Percentiles rank a stretch among this genome's conserved stretches.
phyloP scores from a whole-genome alignment of 2,113 vertebrate species.

The Panthera tigris region DNA sequence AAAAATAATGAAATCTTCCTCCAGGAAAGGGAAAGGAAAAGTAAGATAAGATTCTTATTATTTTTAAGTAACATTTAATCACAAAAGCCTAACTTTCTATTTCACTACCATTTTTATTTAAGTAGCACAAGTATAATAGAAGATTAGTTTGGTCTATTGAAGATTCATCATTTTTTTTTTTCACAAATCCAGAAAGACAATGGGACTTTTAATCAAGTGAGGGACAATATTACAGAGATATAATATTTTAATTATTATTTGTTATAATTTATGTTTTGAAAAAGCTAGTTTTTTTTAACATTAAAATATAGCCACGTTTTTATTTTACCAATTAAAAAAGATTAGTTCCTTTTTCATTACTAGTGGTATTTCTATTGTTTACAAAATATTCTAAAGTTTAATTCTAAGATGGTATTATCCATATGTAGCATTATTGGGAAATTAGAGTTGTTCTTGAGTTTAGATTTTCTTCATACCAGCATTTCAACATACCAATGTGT shows the following conservation, averaged over 20 bases:
- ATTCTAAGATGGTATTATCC: neutral
- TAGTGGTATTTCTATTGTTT: neutral
- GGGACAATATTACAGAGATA: neutral
- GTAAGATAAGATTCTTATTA: neutral
- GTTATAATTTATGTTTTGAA: conserved; percentile 17
- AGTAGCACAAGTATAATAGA: neutral
- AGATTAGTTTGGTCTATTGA: neutral
- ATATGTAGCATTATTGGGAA: neutral
- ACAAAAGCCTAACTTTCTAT: neutral
- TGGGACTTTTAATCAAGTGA: conserved; percentile 2
- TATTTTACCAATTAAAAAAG: neutral
- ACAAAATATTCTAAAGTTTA: neutral
- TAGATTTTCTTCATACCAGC: conserved; percentile 10
- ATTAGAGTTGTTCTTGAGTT: conserved; percentile 15
- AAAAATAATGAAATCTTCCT: neutral
- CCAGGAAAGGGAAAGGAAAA: neutral
- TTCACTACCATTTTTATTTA: conserved; percentile 46
- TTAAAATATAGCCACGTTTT: conserved; percentile 24
- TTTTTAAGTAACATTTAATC: conserved; percentile 22
- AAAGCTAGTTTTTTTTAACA: neutral
- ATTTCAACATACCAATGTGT: neutral
- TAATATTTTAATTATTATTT: conserved; percentile 44
- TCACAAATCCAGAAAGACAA: conserved; percentile 16
- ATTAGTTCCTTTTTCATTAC: neutral
- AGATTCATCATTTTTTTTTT: neutral